Conservation (phyloP, 2,797 vertebrate species). For the Rhinatrema bivittatum region DNA sequence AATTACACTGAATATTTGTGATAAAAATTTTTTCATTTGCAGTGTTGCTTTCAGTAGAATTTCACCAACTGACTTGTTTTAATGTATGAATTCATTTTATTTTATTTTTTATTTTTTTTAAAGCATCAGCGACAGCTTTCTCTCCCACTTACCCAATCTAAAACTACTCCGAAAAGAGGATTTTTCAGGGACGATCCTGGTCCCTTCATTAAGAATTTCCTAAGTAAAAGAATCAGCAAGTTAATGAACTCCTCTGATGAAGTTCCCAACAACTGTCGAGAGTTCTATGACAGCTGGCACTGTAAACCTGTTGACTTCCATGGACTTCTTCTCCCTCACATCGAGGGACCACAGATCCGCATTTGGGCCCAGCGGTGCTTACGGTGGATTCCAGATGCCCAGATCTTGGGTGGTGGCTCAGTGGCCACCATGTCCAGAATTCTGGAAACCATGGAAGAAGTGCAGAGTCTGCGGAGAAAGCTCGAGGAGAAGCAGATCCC, state of each 20-base stretch:
- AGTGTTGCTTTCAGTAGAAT: too few species aligned
- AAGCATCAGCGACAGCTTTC: slow-evolving; percentile 80
- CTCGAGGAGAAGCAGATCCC: slow-evolving; percentile 39
- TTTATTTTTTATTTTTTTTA: slow-evolving; percentile 22
- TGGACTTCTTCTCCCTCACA: slow-evolving; percentile 63
- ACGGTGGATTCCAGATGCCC: slow-evolving; percentile 78
- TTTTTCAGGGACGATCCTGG: slow-evolving; percentile 83
- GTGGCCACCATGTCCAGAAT: slow-evolving; percentile 60
- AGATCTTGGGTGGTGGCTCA: slow-evolving; percentile 66
- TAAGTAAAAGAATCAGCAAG: slow-evolving; percentile 75
- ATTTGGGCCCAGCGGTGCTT: slow-evolving; percentile 81
- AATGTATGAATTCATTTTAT: too few species aligned
- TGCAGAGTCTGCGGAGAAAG: slow-evolving; percentile 59
- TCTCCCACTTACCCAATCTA: slow-evolving; percentile 65
- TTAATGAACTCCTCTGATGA: slow-evolving; percentile 72
- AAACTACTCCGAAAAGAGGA: slow-evolving; percentile 68
- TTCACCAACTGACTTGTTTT: too few species aligned
- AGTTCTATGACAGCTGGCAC: slow-evolving; percentile 76
- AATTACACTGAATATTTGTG: too few species aligned
- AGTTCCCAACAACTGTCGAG: slow-evolving; percentile 44
- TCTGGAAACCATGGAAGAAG: slow-evolving; percentile 63
- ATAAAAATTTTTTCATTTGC: too few species aligned
- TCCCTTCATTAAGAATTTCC: slow-evolving; percentile 76
- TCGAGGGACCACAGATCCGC: slow-evolving; percentile 64
- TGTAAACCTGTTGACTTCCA: slow-evolving; percentile 66